These are phyloP conservation scores for Ladona fulva DNA, from an alignment of 1,140 invertebrate genomes.

Conservation along the genomic window DNA sequence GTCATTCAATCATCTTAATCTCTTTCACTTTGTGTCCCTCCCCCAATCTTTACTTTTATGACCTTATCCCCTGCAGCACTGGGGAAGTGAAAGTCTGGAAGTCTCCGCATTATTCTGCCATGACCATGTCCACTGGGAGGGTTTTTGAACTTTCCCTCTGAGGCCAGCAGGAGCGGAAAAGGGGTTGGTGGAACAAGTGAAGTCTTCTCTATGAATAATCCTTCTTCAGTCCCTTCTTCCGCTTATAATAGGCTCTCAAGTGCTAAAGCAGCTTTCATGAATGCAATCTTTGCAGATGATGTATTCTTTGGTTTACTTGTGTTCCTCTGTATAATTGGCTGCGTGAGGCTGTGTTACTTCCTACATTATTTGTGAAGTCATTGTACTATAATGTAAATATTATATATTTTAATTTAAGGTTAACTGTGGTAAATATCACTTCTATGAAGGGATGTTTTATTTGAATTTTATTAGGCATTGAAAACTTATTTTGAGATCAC, in stretches of 20 bases:
- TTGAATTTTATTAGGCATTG: too few relatives aligned
- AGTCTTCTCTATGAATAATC: background rate
- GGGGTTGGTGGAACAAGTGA: background rate
- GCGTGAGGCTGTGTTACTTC: background rate
- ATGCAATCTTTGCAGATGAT: background rate
- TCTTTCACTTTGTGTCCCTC: background rate
- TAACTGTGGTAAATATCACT: background rate
- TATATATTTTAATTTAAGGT: background rate
- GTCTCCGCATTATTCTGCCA: conserved; percentile 23
- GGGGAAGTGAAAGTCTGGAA: conserved; percentile 35
- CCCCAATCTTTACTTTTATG: background rate
- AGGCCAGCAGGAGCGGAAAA: background rate
- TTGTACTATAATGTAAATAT: background rate
- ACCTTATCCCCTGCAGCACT: conserved; percentile 24
- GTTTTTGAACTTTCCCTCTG: conserved; percentile 31
- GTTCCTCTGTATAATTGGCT: background rate
- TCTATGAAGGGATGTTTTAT: conserved; percentile 4
- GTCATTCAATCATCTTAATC: background rate
- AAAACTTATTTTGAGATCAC: too few relatives aligned
- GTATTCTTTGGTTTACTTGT: background rate
- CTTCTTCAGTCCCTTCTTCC: background rate
- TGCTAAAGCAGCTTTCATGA: background rate
- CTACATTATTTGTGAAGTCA: background rate
- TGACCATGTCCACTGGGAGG: conserved; percentile 35
- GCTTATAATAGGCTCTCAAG: background rate